Evolutionary conservation across 1,140 invertebrate species (phyloP).

Genomic region (Pollicipes pollicipes): DNA sequence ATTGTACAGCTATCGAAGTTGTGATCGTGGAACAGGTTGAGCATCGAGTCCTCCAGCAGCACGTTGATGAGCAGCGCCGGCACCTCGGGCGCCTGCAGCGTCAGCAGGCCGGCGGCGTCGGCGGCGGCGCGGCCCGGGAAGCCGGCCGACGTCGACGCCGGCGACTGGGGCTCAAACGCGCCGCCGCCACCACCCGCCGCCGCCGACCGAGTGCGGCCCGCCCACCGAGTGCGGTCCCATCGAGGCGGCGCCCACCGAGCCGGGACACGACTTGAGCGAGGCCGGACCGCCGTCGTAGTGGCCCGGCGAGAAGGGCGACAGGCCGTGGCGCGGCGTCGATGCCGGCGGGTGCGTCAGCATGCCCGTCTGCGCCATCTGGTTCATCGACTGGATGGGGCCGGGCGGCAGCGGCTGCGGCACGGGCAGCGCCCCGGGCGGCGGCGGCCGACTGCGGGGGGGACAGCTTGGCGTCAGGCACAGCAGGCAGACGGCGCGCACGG

Average conservation of each 20-base stretch:
- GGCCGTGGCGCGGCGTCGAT: background rate
- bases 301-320: background rate
- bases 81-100: constrained; percentile 16
- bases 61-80: constrained; percentile 81
- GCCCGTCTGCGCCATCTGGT: background rate
- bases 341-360: background rate
- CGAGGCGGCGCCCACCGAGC: background rate
- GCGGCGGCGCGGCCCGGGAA: constrained; percentile 16
- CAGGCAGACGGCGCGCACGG: background rate
- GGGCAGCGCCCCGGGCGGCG: background rate
- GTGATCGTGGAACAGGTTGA: constrained; percentile 88
- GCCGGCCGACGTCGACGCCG: constrained; percentile 17
- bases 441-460: background rate
- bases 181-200: too few relatives aligned
- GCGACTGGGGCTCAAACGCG: constrained; percentile 9
- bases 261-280: background rate
- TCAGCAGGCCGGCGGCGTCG: constrained; percentile 12
- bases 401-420: background rate
- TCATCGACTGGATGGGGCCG: background rate
- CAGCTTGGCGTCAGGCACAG: background rate
- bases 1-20: constrained; percentile 96
- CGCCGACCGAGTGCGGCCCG: constrained; percentile 14
- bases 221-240: background rate
- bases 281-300: background rate
- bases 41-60: constrained; percentile 68